Conservation (phyloP, 2,113 vertebrate genomes). For the Turnix velox region DNA sequence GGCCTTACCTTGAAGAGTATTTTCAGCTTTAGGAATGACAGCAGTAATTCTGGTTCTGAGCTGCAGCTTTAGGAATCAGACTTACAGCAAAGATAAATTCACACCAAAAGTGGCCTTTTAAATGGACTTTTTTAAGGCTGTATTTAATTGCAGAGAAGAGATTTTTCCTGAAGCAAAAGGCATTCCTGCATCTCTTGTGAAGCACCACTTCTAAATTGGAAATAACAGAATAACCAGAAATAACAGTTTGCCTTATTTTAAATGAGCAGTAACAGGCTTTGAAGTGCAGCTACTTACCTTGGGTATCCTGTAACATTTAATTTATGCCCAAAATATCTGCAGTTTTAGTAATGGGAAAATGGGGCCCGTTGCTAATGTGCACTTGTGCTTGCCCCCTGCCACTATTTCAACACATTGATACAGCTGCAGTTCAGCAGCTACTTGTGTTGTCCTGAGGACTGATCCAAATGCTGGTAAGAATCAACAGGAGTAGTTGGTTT, state of each 20-base stretch:
- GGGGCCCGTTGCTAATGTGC: fast-evolving
- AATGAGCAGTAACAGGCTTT: background rate
- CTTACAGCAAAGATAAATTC: background rate
- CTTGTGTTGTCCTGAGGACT: background rate
- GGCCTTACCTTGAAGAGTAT: background rate
- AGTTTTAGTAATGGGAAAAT: background rate
- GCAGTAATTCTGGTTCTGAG: background rate
- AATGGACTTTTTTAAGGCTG: background rate
- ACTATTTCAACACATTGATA: background rate
- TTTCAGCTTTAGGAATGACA: background rate
- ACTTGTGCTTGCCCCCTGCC: background rate
- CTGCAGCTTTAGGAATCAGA: background rate
- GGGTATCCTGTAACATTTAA: background rate
- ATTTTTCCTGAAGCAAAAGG: background rate
- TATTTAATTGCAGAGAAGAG: background rate
- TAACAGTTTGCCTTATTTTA: background rate
- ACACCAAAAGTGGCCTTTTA: background rate
- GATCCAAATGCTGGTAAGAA: background rate
- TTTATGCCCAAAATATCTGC: background rate
- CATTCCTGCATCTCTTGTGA: background rate
- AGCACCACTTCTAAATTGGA: background rate
- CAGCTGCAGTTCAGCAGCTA: background rate
- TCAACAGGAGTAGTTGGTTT: background rate
- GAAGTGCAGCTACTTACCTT: background rate
- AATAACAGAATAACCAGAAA: background rate